Conservation (phyloP, 2,797 vertebrate species). For the Gymnothorax reevesii region DNA sequence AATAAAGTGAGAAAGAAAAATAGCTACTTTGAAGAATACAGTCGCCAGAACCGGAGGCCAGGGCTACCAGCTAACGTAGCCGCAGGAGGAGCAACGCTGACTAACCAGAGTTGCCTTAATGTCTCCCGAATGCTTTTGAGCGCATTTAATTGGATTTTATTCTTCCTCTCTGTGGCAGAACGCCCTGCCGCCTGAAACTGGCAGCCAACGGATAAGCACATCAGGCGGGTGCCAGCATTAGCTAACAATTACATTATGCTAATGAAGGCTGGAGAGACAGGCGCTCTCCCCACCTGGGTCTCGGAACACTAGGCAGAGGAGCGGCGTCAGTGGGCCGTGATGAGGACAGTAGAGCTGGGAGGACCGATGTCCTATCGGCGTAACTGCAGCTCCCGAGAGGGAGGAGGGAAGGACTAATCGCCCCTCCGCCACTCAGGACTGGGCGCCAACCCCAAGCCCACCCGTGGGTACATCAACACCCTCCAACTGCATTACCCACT, state of each 20-base stretch:
- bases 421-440: neutral
- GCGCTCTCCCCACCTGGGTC: slow-evolving; percentile 34
- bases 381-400: slow-evolving; percentile 27
- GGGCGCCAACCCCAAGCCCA: too few relatives aligned
- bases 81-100: too few relatives aligned
- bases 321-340: slow-evolving; percentile 34
- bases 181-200: slow-evolving; percentile 39
- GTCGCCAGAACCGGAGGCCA: neutral
- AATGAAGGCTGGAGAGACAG: slow-evolving; percentile 43
- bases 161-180: slow-evolving; percentile 28
- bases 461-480: too few relatives aligned
- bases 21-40: slow-evolving; percentile 12
- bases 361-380: slow-evolving; percentile 31
- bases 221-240: slow-evolving; percentile 39
- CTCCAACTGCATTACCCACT: too few relatives aligned
- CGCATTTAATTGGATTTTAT: slow-evolving; percentile 36
- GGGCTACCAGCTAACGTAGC: neutral
- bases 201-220: slow-evolving; percentile 36
- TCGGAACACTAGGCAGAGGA: slow-evolving; percentile 41
- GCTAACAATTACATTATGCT: slow-evolving; percentile 51
- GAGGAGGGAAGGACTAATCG: neutral
- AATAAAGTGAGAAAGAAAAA: neutral
- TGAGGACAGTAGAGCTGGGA: slow-evolving; percentile 26
- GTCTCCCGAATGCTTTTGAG: slow-evolving; percentile 31
- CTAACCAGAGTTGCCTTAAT: too few relatives aligned